Base-by-base conservation (phyloP, 2,113 vertebrate genomes). In the Plectropomus leopardus region DNA sequence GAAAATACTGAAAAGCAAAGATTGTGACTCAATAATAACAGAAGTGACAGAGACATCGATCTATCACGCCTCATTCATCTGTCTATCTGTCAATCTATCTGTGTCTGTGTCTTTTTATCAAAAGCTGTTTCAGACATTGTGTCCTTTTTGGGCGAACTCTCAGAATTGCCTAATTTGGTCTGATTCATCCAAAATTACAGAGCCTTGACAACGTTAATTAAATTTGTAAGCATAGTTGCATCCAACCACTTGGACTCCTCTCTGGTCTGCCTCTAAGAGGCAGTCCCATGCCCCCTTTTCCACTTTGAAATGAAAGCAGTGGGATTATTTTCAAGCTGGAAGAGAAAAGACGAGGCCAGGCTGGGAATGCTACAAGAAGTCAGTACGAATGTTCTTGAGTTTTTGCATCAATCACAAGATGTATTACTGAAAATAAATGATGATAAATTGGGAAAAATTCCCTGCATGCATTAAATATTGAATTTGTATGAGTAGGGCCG, bases 201-300 rank as follows among this genome's bases (percentile, higher is more conserved):
- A 75, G 59, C 34, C 51, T 78, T 81, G 67, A 30, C 26, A 78
- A 64, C 51, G 2, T 76, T 80, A 84, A 76, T 79, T 90, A 19
- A 82, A 81, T 86, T 86, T 84, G 75, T 67, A 66, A 67, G 70
- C 45, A 57, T 23, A 57, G 59, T 53, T 34, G 21, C 73, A 51
- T 69, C 70, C 54, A 47, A 60, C 34, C 59, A 70, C 76, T 76
- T 73, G 32, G 40, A 74, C 50, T 81, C 68, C 10, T 64, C 40
- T 10, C 8, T 36, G 64, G 23, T 69, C 65, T 69, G 34, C 32
- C 28, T 61, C 8, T 24, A 58, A 54, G 66, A 73, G 36, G 28
- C 36, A 67, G 76, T 24, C 51, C 23, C 15, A 51, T 14, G 40
- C 51, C 42, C 44, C 11, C 4, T 61, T 77, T 72, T 55, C 26